phyloP scores from a whole-genome alignment of 1,140 invertebrate species.

The Aphelenchoides fujianensis region DNA sequence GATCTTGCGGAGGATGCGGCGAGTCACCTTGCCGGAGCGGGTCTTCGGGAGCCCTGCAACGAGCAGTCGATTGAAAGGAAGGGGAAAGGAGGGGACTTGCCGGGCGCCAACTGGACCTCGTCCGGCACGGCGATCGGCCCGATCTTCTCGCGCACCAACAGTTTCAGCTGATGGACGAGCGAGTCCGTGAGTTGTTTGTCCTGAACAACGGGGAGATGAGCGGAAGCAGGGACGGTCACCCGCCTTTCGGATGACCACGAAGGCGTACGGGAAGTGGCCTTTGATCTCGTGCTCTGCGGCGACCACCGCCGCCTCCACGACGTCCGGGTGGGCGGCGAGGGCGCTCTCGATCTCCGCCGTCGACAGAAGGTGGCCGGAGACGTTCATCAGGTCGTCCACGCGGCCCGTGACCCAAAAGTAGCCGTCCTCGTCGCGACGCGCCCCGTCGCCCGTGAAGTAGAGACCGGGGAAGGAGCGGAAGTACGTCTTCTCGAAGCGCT shows the following conservation, averaged over 20 bases:
- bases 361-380: conserved; percentile 92
- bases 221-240: conserved; percentile 22
- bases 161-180: conserved; percentile 38
- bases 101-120: conserved; percentile 80
- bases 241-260: conserved; percentile 71
- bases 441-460: conserved; percentile 95
- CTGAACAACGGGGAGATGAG: conserved; percentile 25
- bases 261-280: conserved; percentile 93
- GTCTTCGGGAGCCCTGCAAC: conserved; percentile 94
- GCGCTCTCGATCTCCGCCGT: conserved; percentile 89
- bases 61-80: too few relatives aligned
- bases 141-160: conserved; percentile 80
- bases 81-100: too few relatives aligned
- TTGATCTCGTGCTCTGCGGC: conserved; percentile 86
- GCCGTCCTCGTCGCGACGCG: conserved; percentile 82
- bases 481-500: conserved; percentile 87
- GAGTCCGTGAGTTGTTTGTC: conserved; percentile 25
- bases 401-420: conserved; percentile 94
- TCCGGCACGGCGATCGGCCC: conserved; percentile 94
- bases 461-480: conserved; percentile 91
- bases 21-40: conserved; percentile 95
- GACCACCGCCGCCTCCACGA: conserved; percentile 91
- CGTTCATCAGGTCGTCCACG: conserved; percentile 96
- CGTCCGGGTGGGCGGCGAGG: conserved; percentile 75
- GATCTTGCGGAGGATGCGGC: conserved; percentile 85